Base-by-base conservation (phyloP, 2,888 invertebrate species). In the Rhagonycha lutea region DNA sequence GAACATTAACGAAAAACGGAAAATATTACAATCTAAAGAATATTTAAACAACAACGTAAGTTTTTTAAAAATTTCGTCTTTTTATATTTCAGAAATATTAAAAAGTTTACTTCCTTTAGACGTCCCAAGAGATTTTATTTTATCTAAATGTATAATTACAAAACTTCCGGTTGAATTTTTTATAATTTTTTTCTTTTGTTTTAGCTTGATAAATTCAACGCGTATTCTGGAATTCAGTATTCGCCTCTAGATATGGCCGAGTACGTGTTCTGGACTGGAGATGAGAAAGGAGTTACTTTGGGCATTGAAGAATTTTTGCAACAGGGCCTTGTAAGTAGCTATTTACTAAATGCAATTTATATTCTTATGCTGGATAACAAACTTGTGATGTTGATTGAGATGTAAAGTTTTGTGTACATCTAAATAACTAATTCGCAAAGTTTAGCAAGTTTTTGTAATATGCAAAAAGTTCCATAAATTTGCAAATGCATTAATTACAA, bases 201-300 rank as follows among this genome's bases (percentile, higher is more conserved):
- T 62, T 86, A 93, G 92, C 88, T 91, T 86, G 90, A 91, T 70
- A 90, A 90, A 81, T 90, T 87, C 75, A 85, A 89, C 0, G 83
- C 91, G 0, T 73, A 70, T 32, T 73, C 90, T 8, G 92, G 91
- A 70, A 91, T 92, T 3, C 93, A 94, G 82, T 94, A 94, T 83
- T 92, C 94, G 0, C 94, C 95, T 0, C 88, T 93, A 71, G 95
- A 95, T 83, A 93, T 95, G 92, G 95, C 95, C 0, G 94, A 94
- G 84, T 95, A 95, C 82, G 92, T 95, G 3, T 94, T 94, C 86
- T 94, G 94, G 93, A 95, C 95, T 0, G 94, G 94, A 0, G 95
- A 95, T 84, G 94, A 95, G 84, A 91, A 92, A 70, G 94, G 95
- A 7, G 94, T 95, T 1, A 93, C 94, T 0, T 87, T 92, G 7